Base-by-base conservation (phyloP, 2,797 vertebrate genomes). In the Morelia viridis region DNA sequence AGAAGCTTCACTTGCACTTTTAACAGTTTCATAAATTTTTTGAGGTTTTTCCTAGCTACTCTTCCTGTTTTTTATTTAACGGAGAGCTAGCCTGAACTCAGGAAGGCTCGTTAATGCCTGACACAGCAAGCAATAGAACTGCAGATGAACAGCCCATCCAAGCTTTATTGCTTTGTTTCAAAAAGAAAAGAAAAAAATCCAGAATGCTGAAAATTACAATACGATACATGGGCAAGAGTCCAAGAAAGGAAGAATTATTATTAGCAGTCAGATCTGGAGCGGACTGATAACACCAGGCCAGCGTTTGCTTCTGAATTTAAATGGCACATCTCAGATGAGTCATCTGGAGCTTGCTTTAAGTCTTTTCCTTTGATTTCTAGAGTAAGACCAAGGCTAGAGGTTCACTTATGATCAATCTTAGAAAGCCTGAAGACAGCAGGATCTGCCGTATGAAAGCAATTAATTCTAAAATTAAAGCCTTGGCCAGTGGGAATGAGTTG, bases 221-320 rank as follows among this genome's bases (percentile, higher is more conserved):
- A 97, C 97, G 97, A 97, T 94, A 95, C 93, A 68, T 28, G 95
- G 97, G 97, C 97, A 94, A 60, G 50, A 92, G 92, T 94, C 97
- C 97, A 97, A 97, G 96, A 92, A 96, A 97, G 96, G 97, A 97
- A 97, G 97, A 97, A 97, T 96, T 96, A 97, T 95, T 97, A 97
- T 97, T 95, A 96, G 95, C 95, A 96, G 93, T 96, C 96, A 96
- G 96, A 97, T 97, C 97, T 97, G 97, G 96, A 96, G 92, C 92
- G 92, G 95, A 95, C 96, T 96, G 97, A 97, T 97, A 97, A 97
- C 96, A 93, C 93, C 86, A 93, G 7, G 93, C 93, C 92, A 93
- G 71, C 94, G 89, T 96, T 97, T 97, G 95, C 95, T 96, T 95
- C 95, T 90, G 94, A 94, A 97, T 96, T 96, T 92, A 95, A 94